These are phyloP conservation scores for Syrista parreyssii DNA, from an alignment of 2,888 invertebrate genomes.

Conservation along the genomic window DNA sequence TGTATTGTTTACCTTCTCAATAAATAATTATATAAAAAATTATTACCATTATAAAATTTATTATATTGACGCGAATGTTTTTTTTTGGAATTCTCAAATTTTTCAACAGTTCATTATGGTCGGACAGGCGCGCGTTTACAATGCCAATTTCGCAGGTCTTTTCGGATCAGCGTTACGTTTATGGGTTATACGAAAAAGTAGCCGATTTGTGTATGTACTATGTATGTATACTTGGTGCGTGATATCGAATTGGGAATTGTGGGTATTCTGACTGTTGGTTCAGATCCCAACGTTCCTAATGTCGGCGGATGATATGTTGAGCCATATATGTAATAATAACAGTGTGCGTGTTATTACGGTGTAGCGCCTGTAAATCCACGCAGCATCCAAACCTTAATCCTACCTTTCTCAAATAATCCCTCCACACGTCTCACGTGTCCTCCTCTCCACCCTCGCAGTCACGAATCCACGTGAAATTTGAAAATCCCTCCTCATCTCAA, in stretches of 20 bases:
- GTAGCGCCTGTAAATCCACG: constrained; percentile 37
- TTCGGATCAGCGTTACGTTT: no score
- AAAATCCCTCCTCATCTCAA: constrained; percentile 17
- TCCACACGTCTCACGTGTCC: constrained; percentile 5
- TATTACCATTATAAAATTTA: no score
- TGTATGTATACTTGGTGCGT: constrained; percentile 18
- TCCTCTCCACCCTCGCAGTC: constrained; percentile 13
- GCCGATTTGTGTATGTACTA: no score
- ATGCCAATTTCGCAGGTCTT: no score
- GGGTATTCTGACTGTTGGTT: constrained; percentile 1
- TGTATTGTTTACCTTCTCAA: no score
- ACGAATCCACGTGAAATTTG: constrained; percentile 20
- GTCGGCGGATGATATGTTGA: constrained; percentile 46
- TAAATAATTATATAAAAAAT: no score
- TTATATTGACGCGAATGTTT: no score
- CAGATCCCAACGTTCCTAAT: constrained; percentile 32
- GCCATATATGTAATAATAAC: constrained; percentile 41
- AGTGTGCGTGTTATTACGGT: constrained; percentile 38
- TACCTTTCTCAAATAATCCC: constrained; percentile 26
- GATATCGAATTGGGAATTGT: constrained; percentile 13
- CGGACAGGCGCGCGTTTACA: no score
- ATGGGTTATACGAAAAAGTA: no score
- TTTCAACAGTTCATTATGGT: no score
- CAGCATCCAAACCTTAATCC: constrained; percentile 26
- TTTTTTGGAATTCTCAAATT: no score